Base-by-base conservation (phyloP, 2,797 vertebrate genomes). In the Sebastolobus alascanus region DNA sequence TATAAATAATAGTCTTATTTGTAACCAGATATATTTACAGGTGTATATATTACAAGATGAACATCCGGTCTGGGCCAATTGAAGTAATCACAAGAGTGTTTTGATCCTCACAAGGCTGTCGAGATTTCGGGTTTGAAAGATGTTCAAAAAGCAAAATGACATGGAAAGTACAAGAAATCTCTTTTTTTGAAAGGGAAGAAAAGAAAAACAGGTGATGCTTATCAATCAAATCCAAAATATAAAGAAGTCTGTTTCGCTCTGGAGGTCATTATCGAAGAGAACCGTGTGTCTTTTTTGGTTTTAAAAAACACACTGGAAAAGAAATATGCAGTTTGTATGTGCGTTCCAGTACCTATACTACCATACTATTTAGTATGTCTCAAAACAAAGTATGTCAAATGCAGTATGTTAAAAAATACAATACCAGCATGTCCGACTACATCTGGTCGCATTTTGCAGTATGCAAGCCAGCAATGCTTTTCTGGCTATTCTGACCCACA, bases 1-100 rank as follows among this genome's bases (percentile, higher is more conserved):
- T 64, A 81, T 77, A 37, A 68, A 67, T 77, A 55, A 61, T 70
- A 72, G 77, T 75, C 10, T 67, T 64, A 20, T 85, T 88, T 87
- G 87, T 72, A 89, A 82, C 12, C 50, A 77, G 10, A 81, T 90
- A 74, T 84, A 77, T 86, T 8, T 33, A 43, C 4, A 27, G 13
- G 38, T 40, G 37, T 65, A 33, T 31, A 22, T 64, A 58, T 83
- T 14, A 54, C 10, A 81, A 68, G 43, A 25, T 75, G 38, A 77
- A 64, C 14, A 33, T 82, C 40, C 8, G 22, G 72, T 80, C 37
- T 63, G 75, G 37, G 78, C 46, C 43, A 83, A 85, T 79, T 77
- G n/a, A 65, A 69, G 59, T 52, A 52, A 52, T 52, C 50, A 52
- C 20, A 20, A n/a, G 20, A 52, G 50, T 20, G 50, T 52, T 52